Base-by-base conservation (phyloP, 2,113 vertebrate species). In the Bostrychus sinensis region DNA sequence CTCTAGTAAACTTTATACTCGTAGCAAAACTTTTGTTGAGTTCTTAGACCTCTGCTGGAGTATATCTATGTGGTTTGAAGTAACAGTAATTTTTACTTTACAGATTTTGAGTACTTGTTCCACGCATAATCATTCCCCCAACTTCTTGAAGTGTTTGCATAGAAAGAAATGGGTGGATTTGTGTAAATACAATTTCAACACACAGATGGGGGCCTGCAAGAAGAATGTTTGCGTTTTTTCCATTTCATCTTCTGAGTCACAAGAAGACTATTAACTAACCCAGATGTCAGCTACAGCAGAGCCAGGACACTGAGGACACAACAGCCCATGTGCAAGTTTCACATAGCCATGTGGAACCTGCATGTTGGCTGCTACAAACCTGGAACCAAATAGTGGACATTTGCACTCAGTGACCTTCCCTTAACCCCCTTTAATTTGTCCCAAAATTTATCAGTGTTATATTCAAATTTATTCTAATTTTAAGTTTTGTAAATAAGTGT, bases 321-420 rank as follows among this genome's bases (percentile, higher is more conserved):
- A 37, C 72, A 77, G 67, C 61, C 56, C 68, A 76, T 51, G 53
- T 56, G 37, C 62, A 78, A 43, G 55, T 86, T 84, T 64, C 61
- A 45, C 75, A 80, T 7, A 9, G 26, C 8, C 54, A 34, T 69
- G 76, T 73, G 56, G 63, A 26, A 56, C 7, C 23, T 50, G 46
- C 22, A 23, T 50, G 25, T 28, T 28, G 25, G 14, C 7, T 26
- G 48, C 25, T 28, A 51, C 25, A 51, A 16, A n/a, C 6, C 43
- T 51, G 48, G 14, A 14, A 25, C 14, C 37, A 53, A 62, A 36
- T 8, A 9, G 8, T 34, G 50, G 17, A 60, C 53, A 16, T 23
- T 50, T 53, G 16, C 45, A 71, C 23, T 10, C 48, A 28, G 5
- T 5, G 7, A 5, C 19, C 10, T 43, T n/a, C 7, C 8, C n/a